A percentile compares a stretch with the other conserved stretches of the same genome.
Evolutionary conservation across 2,888 invertebrate species (phyloP).

Genomic region (Vandiemenella viatica): DNA sequence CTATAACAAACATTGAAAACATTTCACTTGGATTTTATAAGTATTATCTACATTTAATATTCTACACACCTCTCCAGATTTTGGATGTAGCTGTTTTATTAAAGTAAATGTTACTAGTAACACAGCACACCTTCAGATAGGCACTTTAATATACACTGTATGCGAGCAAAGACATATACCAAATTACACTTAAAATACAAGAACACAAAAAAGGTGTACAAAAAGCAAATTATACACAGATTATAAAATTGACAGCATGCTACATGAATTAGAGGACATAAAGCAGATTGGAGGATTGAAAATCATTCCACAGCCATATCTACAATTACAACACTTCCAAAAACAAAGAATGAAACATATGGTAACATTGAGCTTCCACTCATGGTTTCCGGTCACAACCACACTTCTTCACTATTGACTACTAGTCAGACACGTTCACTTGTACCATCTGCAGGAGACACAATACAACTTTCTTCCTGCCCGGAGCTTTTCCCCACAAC

Average conservation of each 20-base stretch:
- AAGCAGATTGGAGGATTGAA: background rate
- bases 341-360: background rate
- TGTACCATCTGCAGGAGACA: slow-evolving; percentile 18
- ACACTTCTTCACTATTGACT: slow-evolving; percentile 26
- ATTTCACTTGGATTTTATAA: too few species aligned
- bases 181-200: too few species aligned
- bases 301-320: background rate
- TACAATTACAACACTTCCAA: background rate
- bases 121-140: too few species aligned
- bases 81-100: too few species aligned
- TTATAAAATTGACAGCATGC: background rate
- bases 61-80: too few species aligned
- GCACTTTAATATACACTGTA: too few species aligned
- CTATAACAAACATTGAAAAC: too few species aligned
- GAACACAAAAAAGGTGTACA: background rate
- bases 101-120: too few species aligned
- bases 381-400: slow-evolving; percentile 19
- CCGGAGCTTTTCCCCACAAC: slow-evolving; percentile 6
- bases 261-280: background rate
- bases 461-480: slow-evolving; percentile 3
- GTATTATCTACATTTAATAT: too few species aligned
- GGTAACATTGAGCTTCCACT: background rate
- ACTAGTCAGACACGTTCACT: slow-evolving; percentile 28
- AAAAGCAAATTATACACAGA: background rate
- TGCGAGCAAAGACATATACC: too few species aligned